Percentiles rank a stretch among this genome's conserved stretches.
These are phyloP conservation scores for Acropora yongei DNA, from an alignment of 64 coral and sea anemone genomes.

Conservation along the genomic window DNA sequence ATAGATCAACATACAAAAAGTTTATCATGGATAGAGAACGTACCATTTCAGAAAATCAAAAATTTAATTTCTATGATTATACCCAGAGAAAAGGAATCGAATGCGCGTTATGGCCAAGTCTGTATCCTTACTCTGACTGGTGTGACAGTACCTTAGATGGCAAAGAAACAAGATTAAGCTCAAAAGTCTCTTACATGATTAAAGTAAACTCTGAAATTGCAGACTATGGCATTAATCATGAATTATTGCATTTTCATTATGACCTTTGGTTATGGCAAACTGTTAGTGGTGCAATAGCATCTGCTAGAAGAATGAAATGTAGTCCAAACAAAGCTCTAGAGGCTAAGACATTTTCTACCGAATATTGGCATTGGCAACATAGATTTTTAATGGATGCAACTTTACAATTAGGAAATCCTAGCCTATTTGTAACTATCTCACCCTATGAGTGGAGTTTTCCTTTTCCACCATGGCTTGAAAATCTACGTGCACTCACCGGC, in stretches of 20 bases:
- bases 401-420: conserved; percentile 20
- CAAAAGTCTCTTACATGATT: background rate
- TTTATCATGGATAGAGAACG: background rate
- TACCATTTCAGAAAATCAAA: background rate
- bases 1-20: background rate
- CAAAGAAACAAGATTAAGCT: background rate
- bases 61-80: background rate
- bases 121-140: conserved; percentile 17
- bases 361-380: conserved; percentile 65
- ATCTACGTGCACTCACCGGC: background rate
- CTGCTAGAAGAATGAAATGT: background rate
- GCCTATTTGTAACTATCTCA: background rate
- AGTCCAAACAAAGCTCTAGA: conserved; percentile 20
- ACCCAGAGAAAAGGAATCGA: background rate
- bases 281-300: conserved; percentile 19
- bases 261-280: conserved; percentile 61
- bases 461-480: background rate
- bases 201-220: background rate
- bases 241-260: conserved; percentile 51
- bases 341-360: conserved; percentile 45
- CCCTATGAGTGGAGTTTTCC: conserved; percentile 34
- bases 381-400: conserved; percentile 29
- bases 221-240: background rate
- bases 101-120: conserved; percentile 61
- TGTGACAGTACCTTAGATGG: background rate